Conservation (phyloP, 2,113 vertebrate species). For the Dipodomys stephensi region DNA sequence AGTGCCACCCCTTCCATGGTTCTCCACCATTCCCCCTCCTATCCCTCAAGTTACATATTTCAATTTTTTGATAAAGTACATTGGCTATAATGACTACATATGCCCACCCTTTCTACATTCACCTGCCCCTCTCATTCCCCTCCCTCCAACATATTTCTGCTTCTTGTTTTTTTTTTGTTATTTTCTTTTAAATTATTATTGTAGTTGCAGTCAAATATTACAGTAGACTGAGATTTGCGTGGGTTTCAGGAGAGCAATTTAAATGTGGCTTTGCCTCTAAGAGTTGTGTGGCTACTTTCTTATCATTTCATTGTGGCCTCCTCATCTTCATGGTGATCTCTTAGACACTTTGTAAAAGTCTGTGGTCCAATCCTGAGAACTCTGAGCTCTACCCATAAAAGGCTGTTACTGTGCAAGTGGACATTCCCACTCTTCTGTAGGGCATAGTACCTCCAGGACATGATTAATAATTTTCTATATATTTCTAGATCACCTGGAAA, state of each 20-base stretch:
- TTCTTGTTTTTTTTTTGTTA: background rate
- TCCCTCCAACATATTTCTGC: no score
- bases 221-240: background rate
- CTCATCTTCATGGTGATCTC: background rate
- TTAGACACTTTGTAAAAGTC: background rate
- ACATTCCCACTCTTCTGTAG: background rate
- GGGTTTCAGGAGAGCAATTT: background rate
- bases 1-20: no score
- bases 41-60: no score
- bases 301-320: background rate
- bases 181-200: slow-evolving; percentile 18
- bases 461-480: background rate
- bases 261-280: background rate
- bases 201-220: background rate
- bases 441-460: background rate
- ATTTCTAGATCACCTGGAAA: background rate
- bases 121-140: no score
- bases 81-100: no score
- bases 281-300: background rate
- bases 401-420: background rate
- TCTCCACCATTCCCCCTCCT: no score
- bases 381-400: background rate
- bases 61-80: no score
- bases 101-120: no score
- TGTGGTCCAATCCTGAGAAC: background rate